Conservation (phyloP, 2,797 vertebrate species). For the Pseudocheirus occidentalis region DNA sequence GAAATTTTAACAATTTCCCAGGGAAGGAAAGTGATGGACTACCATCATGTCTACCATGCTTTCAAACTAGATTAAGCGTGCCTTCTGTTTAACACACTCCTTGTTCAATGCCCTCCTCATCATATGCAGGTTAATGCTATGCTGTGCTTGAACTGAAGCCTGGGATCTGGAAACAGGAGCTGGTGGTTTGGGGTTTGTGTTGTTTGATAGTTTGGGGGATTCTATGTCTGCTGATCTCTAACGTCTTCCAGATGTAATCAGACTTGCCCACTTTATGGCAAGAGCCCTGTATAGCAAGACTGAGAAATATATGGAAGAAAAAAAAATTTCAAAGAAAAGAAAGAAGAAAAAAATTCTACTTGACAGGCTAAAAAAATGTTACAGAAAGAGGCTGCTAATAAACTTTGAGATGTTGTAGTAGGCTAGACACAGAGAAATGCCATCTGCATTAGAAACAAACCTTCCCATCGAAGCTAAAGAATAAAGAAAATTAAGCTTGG, state of each 20-base stretch:
- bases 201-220: conserved; percentile 82
- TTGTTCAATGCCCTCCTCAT: conserved; percentile 72
- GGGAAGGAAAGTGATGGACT: conserved; percentile 64
- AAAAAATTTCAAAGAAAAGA: conserved; percentile 56
- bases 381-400: conserved; percentile 32
- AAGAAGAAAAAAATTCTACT: conserved; percentile 71
- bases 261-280: conserved; percentile 77
- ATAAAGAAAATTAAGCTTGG: neutral
- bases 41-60: conserved; percentile 74
- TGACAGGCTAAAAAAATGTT: conserved; percentile 68
- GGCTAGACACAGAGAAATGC: neutral
- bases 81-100: conserved; percentile 72
- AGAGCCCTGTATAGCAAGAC: conserved; percentile 68
- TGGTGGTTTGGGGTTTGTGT: conserved; percentile 73
- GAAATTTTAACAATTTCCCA: conserved; percentile 70
- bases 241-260: conserved; percentile 84
- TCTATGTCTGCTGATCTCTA: conserved; percentile 85
- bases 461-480: neutral
- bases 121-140: conserved; percentile 66
- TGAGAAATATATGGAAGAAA: conserved; percentile 57
- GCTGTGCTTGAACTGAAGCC: conserved; percentile 68
- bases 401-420: conserved; percentile 7
- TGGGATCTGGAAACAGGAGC: conserved; percentile 81
- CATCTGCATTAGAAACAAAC: neutral
- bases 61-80: conserved; percentile 79